phyloP scores from a whole-genome alignment of 2,113 vertebrate species.

The Sterrhoptilus dennistouni region DNA sequence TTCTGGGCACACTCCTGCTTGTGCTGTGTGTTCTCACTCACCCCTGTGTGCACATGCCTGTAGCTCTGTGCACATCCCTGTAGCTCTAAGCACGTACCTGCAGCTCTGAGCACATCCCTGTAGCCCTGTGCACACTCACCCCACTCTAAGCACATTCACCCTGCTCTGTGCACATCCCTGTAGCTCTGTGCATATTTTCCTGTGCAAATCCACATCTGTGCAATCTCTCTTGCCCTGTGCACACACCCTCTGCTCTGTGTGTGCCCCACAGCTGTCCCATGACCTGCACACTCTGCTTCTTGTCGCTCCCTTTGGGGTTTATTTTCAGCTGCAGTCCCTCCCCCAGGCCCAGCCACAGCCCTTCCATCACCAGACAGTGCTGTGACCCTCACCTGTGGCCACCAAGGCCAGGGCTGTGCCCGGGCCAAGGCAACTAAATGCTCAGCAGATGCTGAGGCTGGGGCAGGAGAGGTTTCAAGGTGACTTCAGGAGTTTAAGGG shows the following conservation, averaged over 20 bases:
- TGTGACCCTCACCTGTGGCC: too few relatives aligned
- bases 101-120: too few relatives aligned
- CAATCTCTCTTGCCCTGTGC: too few relatives aligned
- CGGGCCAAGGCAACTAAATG: not conserved
- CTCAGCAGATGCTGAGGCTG: not conserved
- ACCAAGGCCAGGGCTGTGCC: not conserved
- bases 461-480: not conserved
- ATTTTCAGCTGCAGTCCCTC: not conserved
- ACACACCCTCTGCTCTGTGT: not conserved
- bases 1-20: accelerated
- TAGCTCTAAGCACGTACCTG: too few relatives aligned
- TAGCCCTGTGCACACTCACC: too few relatives aligned
- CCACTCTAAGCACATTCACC: too few relatives aligned
- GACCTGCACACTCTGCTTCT: accelerated
- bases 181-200: too few relatives aligned
- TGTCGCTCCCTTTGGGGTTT: not conserved
- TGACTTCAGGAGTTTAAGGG: not conserved
- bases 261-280: not conserved
- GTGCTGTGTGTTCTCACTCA: not conserved
- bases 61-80: too few relatives aligned
- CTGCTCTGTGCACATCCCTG: too few relatives aligned
- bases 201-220: too few relatives aligned
- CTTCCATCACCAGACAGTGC: too few relatives aligned
- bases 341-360: too few relatives aligned
- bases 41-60: not conserved